phyloP scores from a whole-genome alignment of 2,797 vertebrate species.

The Poeciliopsis turneri region DNA sequence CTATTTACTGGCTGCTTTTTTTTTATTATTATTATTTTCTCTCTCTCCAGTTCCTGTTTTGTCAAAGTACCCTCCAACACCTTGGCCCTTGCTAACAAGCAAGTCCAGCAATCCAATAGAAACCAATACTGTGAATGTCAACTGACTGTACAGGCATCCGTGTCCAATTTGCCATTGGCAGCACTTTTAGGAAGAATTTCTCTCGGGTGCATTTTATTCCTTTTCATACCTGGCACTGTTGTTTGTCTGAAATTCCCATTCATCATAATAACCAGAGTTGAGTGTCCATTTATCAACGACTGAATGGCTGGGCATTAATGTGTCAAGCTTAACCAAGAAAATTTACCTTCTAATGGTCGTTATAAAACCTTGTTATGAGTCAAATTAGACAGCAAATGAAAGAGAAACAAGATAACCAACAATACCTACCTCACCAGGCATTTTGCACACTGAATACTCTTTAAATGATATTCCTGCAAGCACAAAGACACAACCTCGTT shows the following conservation, averaged over 20 bases:
- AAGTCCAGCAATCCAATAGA: constrained; percentile 58
- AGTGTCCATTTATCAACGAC: constrained; percentile 81
- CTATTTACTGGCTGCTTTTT: constrained; percentile 45
- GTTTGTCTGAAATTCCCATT: constrained; percentile 78
- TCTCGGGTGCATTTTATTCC: constrained; percentile 21
- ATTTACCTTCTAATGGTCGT: constrained; percentile 66
- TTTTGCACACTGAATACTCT: constrained; percentile 13
- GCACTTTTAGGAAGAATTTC: constrained; percentile 65
- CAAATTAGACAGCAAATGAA: constrained; percentile 61
- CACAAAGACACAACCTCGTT: background rate
- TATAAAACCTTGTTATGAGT: constrained; percentile 66
- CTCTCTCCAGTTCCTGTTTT: constrained; percentile 31
- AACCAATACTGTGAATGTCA: constrained; percentile 65
- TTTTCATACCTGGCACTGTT: constrained; percentile 62
- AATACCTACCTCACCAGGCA: background rate
- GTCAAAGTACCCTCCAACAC: constrained; percentile 9
- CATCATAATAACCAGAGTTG: constrained; percentile 82
- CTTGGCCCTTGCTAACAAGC: constrained; percentile 39
- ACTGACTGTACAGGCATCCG: constrained; percentile 57
- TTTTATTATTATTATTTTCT: background rate
- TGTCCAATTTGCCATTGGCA: constrained; percentile 72
- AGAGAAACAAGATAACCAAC: constrained; percentile 40
- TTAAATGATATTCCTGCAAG: constrained; percentile 32
- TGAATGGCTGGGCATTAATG: constrained; percentile 54
- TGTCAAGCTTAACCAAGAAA: constrained; percentile 57